Evolutionary conservation across 2,113 vertebrate genomes (phyloP).

Genomic region (Siniperca knerii): DNA sequence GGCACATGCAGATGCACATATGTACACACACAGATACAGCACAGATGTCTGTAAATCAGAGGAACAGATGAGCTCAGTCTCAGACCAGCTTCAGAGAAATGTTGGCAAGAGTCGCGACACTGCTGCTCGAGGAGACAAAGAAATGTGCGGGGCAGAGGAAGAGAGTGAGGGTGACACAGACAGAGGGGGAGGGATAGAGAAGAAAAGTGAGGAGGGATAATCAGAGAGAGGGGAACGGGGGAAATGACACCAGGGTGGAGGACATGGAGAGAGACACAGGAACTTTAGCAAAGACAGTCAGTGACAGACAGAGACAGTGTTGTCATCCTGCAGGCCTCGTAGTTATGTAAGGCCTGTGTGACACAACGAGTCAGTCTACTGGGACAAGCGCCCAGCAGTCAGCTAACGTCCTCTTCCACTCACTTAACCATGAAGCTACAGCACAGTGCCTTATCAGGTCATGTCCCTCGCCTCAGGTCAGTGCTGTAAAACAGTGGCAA

Average conservation of each 20-base stretch:
- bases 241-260: conserved; percentile 34
- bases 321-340: conserved; percentile 49
- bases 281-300: conserved; percentile 53
- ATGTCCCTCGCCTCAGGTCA: neutral
- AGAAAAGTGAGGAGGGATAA: conserved; percentile 28
- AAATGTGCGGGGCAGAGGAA: conserved; percentile 33
- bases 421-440: conserved; percentile 35
- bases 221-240: conserved; percentile 33
- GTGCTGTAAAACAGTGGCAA: neutral
- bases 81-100: conserved; percentile 71
- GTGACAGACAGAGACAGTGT: conserved; percentile 49
- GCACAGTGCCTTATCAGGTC: conserved; percentile 32
- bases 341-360: conserved; percentile 73
- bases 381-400: conserved; percentile 55
- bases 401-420: conserved; percentile 32
- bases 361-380: conserved; percentile 49
- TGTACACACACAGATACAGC: neutral
- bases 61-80: conserved; percentile 75
- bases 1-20: conserved; percentile 1
- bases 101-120: conserved; percentile 57
- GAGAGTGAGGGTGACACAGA: conserved; percentile 33
- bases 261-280: conserved; percentile 39
- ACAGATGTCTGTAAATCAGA: conserved; percentile 45
- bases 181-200: conserved; percentile 1
- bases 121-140: conserved; percentile 55